Percentiles rank a stretch among this genome's conserved stretches.
Conservation (phyloP, 2,797 vertebrate species). For the Lepilemur ruficaudatus region DNA sequence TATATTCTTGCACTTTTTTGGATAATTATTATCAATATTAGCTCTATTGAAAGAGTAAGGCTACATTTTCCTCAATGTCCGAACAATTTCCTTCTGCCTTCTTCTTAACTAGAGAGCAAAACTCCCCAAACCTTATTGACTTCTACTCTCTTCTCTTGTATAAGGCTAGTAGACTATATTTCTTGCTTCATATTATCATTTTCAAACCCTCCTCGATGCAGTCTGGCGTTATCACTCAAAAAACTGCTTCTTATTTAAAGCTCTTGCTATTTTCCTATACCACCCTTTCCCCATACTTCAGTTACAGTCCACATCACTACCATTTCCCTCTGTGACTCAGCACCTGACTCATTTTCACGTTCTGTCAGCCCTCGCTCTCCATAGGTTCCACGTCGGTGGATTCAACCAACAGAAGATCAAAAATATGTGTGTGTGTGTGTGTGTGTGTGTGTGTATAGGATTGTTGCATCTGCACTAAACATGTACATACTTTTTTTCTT, state of each 20-base stretch:
- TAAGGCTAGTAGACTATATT: neutral
- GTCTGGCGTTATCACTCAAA: neutral
- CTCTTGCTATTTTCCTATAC: neutral
- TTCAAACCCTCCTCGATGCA: neutral
- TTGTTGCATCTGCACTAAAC: neutral
- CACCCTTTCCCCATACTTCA: neutral
- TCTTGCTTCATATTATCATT: neutral
- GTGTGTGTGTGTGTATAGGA: too few species aligned
- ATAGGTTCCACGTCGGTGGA: neutral
- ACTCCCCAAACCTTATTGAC: neutral
- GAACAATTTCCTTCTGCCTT: neutral
- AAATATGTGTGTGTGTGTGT: neutral
- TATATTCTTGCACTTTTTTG: neutral
- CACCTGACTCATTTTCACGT: neutral
- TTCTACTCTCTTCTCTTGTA: neutral
- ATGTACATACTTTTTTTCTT: neutral
- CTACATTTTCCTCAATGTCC: neutral
- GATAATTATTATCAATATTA: neutral
- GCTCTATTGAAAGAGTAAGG: neutral
- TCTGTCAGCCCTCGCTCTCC: neutral
- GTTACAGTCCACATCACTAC: neutral
- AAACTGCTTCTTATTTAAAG: neutral
- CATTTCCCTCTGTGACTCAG: neutral
- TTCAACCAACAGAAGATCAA: neutral
- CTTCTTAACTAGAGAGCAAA: neutral